Percentiles rank a stretch among this genome's conserved stretches.
phyloP scores from a whole-genome alignment of 2,113 vertebrate species.

The Climacteris rufus region DNA sequence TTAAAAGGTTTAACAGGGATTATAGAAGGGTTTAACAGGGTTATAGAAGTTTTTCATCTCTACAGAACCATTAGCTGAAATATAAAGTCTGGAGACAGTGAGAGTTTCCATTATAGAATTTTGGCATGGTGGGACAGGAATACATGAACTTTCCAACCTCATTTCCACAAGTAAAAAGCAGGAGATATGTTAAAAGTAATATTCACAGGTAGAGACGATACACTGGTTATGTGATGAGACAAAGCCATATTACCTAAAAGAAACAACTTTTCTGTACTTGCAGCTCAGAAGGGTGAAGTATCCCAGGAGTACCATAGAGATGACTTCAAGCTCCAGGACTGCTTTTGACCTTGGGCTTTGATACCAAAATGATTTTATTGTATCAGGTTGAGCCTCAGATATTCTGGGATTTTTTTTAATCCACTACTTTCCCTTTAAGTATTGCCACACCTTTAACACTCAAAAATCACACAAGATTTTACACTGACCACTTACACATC shows the following conservation, averaged over 20 bases:
- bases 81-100: background rate
- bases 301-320: background rate
- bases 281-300: background rate
- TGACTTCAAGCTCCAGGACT: background rate
- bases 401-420: background rate
- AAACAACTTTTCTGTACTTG: background rate
- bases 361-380: background rate
- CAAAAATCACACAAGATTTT: background rate
- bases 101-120: background rate
- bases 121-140: background rate
- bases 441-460: background rate
- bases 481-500: background rate
- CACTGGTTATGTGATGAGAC: fast-evolving
- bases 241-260: background rate
- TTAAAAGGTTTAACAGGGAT: background rate
- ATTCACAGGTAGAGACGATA: background rate
- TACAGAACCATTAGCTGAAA: background rate
- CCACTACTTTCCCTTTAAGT: background rate
- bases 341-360: background rate
- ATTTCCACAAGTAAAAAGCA: background rate
- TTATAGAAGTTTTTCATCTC: background rate
- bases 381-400: background rate
- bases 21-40: background rate
- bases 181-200: fast-evolving
- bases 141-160: background rate